phyloP scores from a whole-genome alignment of 2,113 vertebrate species.

The Eupsittula cactorum region DNA sequence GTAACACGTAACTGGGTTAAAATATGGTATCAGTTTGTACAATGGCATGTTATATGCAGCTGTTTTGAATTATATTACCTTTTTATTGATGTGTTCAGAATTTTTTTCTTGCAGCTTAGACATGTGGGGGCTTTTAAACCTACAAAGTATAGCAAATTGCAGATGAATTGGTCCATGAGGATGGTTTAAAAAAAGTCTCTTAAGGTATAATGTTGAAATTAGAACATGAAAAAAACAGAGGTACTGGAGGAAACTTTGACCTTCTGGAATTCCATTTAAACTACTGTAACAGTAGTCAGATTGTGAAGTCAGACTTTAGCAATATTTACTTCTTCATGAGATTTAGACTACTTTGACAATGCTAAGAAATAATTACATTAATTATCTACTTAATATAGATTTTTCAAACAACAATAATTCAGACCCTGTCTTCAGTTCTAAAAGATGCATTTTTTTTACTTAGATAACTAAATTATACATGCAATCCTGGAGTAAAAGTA shows the following conservation, averaged over 20 bases:
- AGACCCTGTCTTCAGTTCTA: neutral
- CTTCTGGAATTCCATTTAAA: conserved; percentile 57
- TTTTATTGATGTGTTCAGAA: conserved; percentile 77
- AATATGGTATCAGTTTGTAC: conserved; percentile 79
- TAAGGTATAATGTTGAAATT: conserved; percentile 63
- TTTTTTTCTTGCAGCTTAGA: conserved; percentile 73
- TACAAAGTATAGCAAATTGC: conserved; percentile 78
- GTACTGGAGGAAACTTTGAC: conserved; percentile 62
- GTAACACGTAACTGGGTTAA: conserved; percentile 52
- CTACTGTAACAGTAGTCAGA: conserved; percentile 74
- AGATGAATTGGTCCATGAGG: conserved; percentile 77
- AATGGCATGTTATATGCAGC: conserved; percentile 74
- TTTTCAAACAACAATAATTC: neutral
- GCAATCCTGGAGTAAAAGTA: neutral
- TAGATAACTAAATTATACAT: neutral
- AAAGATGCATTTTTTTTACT: neutral
- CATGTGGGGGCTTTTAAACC: conserved; percentile 72
- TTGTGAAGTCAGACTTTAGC: neutral
- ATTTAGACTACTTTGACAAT: neutral
- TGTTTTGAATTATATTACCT: conserved; percentile 76
- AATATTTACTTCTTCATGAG: neutral
- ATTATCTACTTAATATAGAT: neutral
- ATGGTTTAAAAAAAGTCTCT: conserved; percentile 42
- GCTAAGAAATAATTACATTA: neutral
- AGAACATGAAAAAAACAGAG: conserved; percentile 3